Percentiles rank a stretch among this genome's conserved stretches.
These are phyloP conservation scores for Amia ocellicauda DNA, from an alignment of 2,113 vertebrate genomes.

Conservation along the genomic window DNA sequence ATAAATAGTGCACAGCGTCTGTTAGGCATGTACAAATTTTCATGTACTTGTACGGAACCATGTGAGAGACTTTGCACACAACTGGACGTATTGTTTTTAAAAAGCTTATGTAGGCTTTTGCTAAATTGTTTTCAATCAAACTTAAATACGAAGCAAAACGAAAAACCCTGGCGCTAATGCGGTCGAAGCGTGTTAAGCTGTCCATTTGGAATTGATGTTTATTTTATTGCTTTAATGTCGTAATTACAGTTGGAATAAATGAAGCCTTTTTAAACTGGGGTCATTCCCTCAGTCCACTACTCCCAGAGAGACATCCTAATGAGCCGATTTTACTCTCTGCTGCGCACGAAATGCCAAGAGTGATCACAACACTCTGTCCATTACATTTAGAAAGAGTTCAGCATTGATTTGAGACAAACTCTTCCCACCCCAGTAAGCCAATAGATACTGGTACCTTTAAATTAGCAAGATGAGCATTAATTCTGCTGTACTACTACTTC, in stretches of 20 bases:
- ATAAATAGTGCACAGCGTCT: slow-evolving; percentile 21
- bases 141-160: no score
- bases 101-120: background rate
- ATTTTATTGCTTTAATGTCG: background rate
- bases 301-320: background rate
- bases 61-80: slow-evolving; percentile 5
- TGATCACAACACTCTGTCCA: background rate
- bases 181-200: background rate
- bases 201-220: background rate
- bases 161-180: background rate
- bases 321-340: background rate
- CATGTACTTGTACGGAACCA: slow-evolving; percentile 1
- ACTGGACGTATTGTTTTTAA: slow-evolving; percentile 5
- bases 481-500: no score
- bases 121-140: no score
- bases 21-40: slow-evolving; percentile 19
- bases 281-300: background rate
- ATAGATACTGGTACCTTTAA: no score
- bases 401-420: background rate
- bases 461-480: no score
- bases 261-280: slow-evolving; percentile 6
- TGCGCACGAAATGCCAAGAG: background rate
- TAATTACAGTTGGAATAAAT: background rate
- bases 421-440: no score
- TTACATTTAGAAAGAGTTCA: background rate